Percentiles rank a stretch among this genome's conserved stretches.
phyloP scores from a whole-genome alignment of 2,888 invertebrate species.

The Hydroisotoma schaefferi region DNA sequence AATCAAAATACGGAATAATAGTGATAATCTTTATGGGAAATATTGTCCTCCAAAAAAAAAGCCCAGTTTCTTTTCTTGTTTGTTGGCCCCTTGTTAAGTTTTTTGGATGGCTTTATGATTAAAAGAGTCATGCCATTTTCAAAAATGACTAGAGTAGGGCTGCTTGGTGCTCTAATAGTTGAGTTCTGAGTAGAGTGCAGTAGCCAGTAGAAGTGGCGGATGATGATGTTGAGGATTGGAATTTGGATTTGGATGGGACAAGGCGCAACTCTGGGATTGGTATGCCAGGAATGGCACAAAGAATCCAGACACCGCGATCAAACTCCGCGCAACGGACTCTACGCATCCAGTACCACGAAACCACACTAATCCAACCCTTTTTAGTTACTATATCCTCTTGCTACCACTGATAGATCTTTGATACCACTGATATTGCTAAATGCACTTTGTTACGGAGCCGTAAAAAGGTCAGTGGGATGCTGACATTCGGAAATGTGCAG shows the following conservation, averaged over 20 bases:
- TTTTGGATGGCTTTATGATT: not conserved
- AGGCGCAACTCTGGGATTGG: conserved; percentile 21
- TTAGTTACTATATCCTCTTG: too few species aligned
- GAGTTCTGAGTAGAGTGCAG: not conserved
- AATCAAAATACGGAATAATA: too few species aligned
- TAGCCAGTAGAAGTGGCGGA: not conserved
- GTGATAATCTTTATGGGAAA: too few species aligned
- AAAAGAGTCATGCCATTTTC: not conserved
- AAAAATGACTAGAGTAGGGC: not conserved
- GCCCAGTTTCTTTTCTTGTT: too few species aligned
- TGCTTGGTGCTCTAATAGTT: not conserved
- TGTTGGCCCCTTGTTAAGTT: too few species aligned
- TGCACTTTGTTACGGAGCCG: too few species aligned
- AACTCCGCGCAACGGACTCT: conserved; percentile 17
- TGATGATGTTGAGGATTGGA: conserved; percentile 2
- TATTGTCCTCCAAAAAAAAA: too few species aligned
- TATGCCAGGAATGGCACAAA: conserved; percentile 24
- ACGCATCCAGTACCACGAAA: conserved; percentile 11
- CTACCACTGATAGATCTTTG: too few species aligned
- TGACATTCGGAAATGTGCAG: too few species aligned
- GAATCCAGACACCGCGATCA: conserved; percentile 21
- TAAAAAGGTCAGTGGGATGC: too few species aligned
- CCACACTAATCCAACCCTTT: too few species aligned
- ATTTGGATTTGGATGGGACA: conserved; percentile 16
- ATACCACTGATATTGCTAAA: too few species aligned